phyloP scores from a whole-genome alignment of 2,797 vertebrate genomes.

The Esox lucius region DNA sequence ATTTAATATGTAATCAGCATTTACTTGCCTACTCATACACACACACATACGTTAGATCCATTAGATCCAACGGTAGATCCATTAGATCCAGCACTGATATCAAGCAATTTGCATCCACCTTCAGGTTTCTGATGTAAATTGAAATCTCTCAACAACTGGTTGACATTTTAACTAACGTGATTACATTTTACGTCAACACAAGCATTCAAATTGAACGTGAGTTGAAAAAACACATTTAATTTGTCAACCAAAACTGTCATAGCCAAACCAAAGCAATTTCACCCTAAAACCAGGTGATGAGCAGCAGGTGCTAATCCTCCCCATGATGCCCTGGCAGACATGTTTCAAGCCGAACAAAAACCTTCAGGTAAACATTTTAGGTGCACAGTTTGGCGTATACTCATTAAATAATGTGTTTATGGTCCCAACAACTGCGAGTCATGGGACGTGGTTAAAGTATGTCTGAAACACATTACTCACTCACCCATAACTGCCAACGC shows the following conservation, averaged over 20 bases:
- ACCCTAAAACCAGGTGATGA: constrained; percentile 44
- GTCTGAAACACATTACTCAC: constrained; percentile 38
- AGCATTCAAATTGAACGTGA: no score
- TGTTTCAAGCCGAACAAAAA: constrained; percentile 5
- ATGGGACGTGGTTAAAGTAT: background rate
- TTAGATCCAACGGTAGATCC: constrained; percentile 24
- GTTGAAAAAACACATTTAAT: no score
- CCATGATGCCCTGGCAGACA: constrained; percentile 50
- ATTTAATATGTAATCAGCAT: constrained; percentile 18
- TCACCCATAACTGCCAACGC: constrained; percentile 99
- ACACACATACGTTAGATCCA: constrained; percentile 56
- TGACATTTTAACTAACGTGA: no score
- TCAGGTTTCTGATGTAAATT: constrained; percentile 56
- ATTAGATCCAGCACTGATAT: constrained; percentile 52
- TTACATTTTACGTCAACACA: no score
- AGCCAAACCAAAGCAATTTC: constrained; percentile 24
- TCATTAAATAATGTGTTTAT: background rate
- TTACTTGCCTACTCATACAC: constrained; percentile 23
- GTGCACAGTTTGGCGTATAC: background rate
- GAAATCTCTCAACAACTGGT: constrained; percentile 60
- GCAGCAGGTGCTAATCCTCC: constrained; percentile 59
- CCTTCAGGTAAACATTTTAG: background rate
- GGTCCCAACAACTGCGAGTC: background rate
- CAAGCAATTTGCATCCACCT: constrained; percentile 58
- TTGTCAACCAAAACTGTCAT: constrained; percentile 39